Percentiles rank a stretch among this genome's conserved stretches.
These are phyloP conservation scores for Drosophila subsilvestris DNA, from an alignment of 2,888 invertebrate species.

Conservation along the genomic window DNA sequence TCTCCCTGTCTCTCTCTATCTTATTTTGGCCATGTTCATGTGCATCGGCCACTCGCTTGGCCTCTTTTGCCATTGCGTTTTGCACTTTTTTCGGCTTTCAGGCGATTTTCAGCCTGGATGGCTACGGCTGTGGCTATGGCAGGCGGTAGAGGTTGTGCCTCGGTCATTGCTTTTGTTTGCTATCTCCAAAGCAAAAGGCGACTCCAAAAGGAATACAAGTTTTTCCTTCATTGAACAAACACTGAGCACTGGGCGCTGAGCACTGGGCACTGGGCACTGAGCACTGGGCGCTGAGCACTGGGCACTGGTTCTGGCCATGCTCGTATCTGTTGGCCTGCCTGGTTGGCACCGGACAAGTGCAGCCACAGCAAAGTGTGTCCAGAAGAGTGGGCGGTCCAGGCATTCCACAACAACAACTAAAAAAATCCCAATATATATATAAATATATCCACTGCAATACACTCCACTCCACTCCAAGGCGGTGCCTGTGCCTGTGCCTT, in stretches of 20 bases:
- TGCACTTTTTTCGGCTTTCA: conserved; percentile 66
- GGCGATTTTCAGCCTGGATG: conserved; percentile 49
- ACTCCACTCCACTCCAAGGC: not conserved
- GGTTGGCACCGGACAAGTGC: conserved; percentile 40
- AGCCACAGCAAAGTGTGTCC: conserved; percentile 63
- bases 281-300: not conserved
- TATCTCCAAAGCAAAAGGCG: conserved; percentile 13
- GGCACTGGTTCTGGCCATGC: conserved; percentile 21
- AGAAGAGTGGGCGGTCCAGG: conserved; percentile 66
- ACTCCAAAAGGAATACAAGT: conserved; percentile 59
- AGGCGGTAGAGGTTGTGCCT: conserved; percentile 9
- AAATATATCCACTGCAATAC: conserved; percentile 26
- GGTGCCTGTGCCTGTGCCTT: conserved; percentile 9
- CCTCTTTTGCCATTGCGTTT: conserved; percentile 67
- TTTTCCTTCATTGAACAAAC: conserved; percentile 65
- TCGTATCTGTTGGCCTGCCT: conserved; percentile 59
- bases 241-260: too few relatives aligned
- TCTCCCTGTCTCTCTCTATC: conserved; percentile 17
- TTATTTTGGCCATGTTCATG: conserved; percentile 50
- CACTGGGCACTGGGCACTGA: not conserved
- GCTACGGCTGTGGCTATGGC: conserved; percentile 12
- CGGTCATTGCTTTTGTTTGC: conserved; percentile 44
- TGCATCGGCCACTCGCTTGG: conserved; percentile 54
- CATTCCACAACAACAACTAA: conserved; percentile 49
- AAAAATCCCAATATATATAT: conserved; percentile 17